phyloP scores from a whole-genome alignment of 2,888 invertebrate genomes.

The Xestobium rufovillosum region DNA sequence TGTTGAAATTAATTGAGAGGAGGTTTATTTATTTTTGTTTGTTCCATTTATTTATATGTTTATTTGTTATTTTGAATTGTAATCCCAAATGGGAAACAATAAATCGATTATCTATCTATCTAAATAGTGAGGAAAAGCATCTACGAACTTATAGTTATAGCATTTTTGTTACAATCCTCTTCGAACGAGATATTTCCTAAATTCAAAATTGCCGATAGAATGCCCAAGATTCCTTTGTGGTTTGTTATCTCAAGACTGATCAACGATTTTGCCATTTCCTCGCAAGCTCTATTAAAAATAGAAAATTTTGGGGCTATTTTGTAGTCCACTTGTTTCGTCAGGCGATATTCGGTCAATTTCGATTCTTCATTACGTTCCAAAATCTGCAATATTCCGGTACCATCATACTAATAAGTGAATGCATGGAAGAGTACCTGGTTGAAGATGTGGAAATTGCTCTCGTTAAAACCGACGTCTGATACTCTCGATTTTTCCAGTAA shows the following conservation, averaged over 20 bases:
- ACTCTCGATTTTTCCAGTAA: conserved; percentile 42
- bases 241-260: conserved; percentile 32
- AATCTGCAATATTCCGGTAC: too few species aligned
- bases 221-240: conserved; percentile 31
- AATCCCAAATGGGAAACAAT: too few species aligned
- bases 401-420: conserved; percentile 8
- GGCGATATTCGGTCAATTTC: conserved; percentile 28
- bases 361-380: conserved; percentile 29
- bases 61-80: too few species aligned
- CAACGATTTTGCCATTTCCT: conserved; percentile 33
- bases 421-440: conserved; percentile 41
- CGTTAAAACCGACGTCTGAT: conserved; percentile 30
- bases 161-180: conserved; percentile 21
- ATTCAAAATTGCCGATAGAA: conserved; percentile 36
- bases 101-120: too few species aligned
- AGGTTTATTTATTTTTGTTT: too few species aligned
- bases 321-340: conserved; percentile 28
- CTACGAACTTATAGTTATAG: conserved; percentile 17
- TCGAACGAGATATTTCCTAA: conserved; percentile 37
- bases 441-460: conserved; percentile 42
- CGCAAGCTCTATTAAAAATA: conserved; percentile 22
- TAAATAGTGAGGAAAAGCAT: too few species aligned
- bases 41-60: too few species aligned
- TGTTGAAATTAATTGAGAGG: too few species aligned
- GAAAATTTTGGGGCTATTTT: conserved; percentile 24